Percentiles rank a stretch among this genome's conserved stretches.
phyloP scores from a whole-genome alignment of 2,888 invertebrate genomes.

The Hecatera dysodea region DNA sequence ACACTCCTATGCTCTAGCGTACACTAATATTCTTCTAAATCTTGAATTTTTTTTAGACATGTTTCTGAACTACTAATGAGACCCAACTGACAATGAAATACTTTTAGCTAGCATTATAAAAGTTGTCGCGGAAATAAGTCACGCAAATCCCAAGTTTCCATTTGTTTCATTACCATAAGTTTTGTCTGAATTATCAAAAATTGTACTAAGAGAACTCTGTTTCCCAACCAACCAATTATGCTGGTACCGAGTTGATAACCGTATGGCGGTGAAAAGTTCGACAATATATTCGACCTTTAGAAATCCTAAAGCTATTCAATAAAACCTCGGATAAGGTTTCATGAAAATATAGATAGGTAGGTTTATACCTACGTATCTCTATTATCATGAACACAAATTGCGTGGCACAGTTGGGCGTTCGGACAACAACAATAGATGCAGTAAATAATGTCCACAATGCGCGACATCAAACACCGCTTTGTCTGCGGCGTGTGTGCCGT shows the following conservation, averaged over 20 bases:
- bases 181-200: too few species aligned
- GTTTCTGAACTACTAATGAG: conserved; percentile 2
- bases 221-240: conserved; percentile 8
- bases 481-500: conserved; percentile 41
- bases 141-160: conserved; percentile 7
- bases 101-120: not conserved
- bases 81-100: not conserved
- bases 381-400: conserved; percentile 60
- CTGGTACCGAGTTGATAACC: conserved; percentile 3
- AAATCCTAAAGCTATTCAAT: conserved; percentile 32
- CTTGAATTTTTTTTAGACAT: not conserved
- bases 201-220: not conserved
- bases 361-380: too few species aligned
- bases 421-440: conserved; percentile 82
- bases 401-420: conserved; percentile 55
- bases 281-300: conserved; percentile 38
- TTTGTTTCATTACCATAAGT: not conserved
- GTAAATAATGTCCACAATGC: conserved; percentile 58
- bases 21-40: conserved; percentile 7
- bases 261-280: conserved; percentile 18
- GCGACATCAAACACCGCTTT: conserved; percentile 39
- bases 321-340: conserved; percentile 19
- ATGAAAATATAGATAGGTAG: conserved; percentile 29
- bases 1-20: conserved; percentile 21
- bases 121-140: not conserved